Evolutionary conservation across 2,888 invertebrate species (phyloP).

Genomic region (Hypomecis punctinalis): DNA sequence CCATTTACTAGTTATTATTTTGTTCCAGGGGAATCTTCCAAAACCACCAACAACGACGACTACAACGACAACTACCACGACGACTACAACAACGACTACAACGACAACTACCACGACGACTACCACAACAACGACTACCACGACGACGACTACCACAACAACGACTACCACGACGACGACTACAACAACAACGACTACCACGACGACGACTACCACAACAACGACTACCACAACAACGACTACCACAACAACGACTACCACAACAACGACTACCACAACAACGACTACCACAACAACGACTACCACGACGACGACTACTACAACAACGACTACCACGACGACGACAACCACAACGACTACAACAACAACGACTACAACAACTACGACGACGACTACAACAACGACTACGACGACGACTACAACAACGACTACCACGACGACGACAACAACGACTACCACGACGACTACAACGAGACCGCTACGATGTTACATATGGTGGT

Average conservation of each 20-base stretch:
- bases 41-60: conserved; percentile 2
- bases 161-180: neutral
- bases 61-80: neutral
- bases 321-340: no score
- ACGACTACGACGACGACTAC: neutral
- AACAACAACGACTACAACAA: neutral
- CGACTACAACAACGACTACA: neutral
- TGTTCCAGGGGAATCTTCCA: conserved; percentile 3
- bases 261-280: neutral
- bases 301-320: neutral
- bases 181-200: no score
- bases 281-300: neutral
- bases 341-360: neutral
- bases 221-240: neutral
- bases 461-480: no score
- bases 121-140: neutral
- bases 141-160: neutral
- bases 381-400: neutral
- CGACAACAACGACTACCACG: no score
- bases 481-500: no score
- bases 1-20: neutral
- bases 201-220: neutral
- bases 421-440: neutral
- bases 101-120: neutral
- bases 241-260: neutral